Evolutionary conservation across 2,888 invertebrate genomes (phyloP).

Genomic region (Tenthredo livida): DNA sequence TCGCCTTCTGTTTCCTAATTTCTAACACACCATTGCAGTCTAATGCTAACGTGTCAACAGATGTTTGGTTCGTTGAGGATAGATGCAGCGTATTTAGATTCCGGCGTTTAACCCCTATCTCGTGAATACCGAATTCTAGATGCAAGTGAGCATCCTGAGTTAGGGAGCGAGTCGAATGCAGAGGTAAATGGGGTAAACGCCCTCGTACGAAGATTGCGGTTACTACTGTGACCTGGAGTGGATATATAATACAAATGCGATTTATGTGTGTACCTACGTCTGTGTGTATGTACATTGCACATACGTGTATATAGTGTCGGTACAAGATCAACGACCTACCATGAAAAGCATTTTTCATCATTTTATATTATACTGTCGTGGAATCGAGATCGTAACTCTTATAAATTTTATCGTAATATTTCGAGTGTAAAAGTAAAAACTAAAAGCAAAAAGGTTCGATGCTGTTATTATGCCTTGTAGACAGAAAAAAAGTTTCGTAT

Average conservation of each 20-base stretch:
- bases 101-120: slow-evolving; percentile 22
- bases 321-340: neutral
- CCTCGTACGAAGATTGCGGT: slow-evolving; percentile 36
- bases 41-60: slow-evolving; percentile 24
- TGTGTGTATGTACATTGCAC: neutral
- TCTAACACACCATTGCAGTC: neutral
- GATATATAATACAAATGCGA: neutral
- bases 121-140: slow-evolving; percentile 7
- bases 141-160: slow-evolving; percentile 36
- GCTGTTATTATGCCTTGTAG: neutral
- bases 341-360: neutral
- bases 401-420: neutral
- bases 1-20: neutral
- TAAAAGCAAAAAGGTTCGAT: neutral
- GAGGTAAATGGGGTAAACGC: neutral
- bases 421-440: neutral
- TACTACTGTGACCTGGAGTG: neutral
- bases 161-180: neutral
- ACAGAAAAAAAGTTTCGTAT: neutral
- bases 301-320: neutral
- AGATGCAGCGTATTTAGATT: slow-evolving; percentile 30
- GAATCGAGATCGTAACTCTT: neutral
- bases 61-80: neutral
- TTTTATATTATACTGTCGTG: neutral
- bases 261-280: too few relatives aligned